phyloP scores from a whole-genome alignment of 2,113 vertebrate species.

The Hymenochirus boettgeri region DNA sequence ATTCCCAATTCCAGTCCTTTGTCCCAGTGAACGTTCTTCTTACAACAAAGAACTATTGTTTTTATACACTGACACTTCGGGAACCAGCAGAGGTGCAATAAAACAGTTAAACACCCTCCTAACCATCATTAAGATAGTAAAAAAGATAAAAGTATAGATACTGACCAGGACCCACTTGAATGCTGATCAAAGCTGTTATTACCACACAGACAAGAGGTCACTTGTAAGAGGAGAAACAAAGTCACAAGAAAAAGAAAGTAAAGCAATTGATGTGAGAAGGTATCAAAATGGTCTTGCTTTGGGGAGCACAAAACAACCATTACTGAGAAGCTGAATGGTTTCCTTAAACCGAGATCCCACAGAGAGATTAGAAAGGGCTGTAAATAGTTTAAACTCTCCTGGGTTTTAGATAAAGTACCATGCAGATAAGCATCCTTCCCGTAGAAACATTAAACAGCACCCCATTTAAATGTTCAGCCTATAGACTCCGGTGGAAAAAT shows the following conservation, averaged over 20 bases:
- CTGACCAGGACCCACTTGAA: slow-evolving; percentile 39
- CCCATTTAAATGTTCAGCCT: slow-evolving; percentile 26
- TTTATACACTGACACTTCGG: background rate
- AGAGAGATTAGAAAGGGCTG: slow-evolving; percentile 48
- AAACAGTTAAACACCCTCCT: slow-evolving; percentile 49
- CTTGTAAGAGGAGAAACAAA: slow-evolving; percentile 46
- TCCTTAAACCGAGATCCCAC: slow-evolving; percentile 31
- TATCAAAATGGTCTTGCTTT: slow-evolving; percentile 54
- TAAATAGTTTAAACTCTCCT: slow-evolving; percentile 51
- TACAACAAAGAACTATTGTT: background rate
- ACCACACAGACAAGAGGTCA: slow-evolving; percentile 11
- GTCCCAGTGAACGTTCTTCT: too few species aligned
- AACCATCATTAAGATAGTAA: slow-evolving; percentile 54
- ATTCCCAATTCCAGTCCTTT: too few species aligned
- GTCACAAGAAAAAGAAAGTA: slow-evolving; percentile 51
- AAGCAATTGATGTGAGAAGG: slow-evolving; percentile 52
- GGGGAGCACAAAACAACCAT: slow-evolving; percentile 42
- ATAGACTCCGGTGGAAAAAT: too few species aligned
- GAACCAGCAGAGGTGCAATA: slow-evolving; percentile 22
- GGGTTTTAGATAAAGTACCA: slow-evolving; percentile 36
- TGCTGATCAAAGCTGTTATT: slow-evolving; percentile 58
- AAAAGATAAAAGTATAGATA: slow-evolving; percentile 42
- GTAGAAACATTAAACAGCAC: slow-evolving; percentile 35
- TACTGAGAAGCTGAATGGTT: slow-evolving; percentile 51
- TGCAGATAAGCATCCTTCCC: slow-evolving; percentile 47